Evolutionary conservation across 2,797 vertebrate species (phyloP).

Genomic region (Hapalemur alaotrensis): DNA sequence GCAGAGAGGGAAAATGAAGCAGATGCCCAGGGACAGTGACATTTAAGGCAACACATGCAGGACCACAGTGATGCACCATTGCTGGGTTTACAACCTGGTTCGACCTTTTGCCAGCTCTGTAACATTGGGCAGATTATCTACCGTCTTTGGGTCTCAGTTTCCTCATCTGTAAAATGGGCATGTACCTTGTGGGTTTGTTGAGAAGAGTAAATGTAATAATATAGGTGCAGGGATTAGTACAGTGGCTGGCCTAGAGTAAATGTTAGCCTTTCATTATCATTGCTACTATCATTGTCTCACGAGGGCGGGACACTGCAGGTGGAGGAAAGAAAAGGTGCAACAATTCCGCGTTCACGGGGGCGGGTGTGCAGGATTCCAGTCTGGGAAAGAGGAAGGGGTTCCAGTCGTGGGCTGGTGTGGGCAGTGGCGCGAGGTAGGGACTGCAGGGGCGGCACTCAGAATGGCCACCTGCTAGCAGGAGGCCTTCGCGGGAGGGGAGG

Average conservation of each 20-base stretch:
- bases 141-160: not conserved
- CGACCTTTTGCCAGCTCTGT: not conserved
- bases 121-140: not conserved
- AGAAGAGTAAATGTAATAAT: not conserved
- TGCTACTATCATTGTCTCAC: not conserved
- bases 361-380: not conserved
- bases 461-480: not conserved
- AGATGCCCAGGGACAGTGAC: not conserved
- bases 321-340: rapidly evolving
- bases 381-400: not conserved
- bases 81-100: not conserved
- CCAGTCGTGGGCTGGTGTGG: rapidly evolving
- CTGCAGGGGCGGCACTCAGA: not conserved
- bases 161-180: not conserved
- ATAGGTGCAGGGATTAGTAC: no score
- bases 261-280: no score
- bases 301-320: no score
- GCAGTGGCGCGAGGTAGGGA: rapidly evolving
- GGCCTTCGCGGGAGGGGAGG: not conserved
- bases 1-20: no score
- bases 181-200: not conserved
- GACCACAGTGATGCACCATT: rapidly evolving
- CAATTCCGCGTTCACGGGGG: no score
- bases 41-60: no score
- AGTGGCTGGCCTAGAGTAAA: not conserved